Percentiles rank a stretch among this genome's conserved stretches.
phyloP scores from a whole-genome alignment of 2,888 invertebrate genomes.

The Marasmarcha lunaedactyla region DNA sequence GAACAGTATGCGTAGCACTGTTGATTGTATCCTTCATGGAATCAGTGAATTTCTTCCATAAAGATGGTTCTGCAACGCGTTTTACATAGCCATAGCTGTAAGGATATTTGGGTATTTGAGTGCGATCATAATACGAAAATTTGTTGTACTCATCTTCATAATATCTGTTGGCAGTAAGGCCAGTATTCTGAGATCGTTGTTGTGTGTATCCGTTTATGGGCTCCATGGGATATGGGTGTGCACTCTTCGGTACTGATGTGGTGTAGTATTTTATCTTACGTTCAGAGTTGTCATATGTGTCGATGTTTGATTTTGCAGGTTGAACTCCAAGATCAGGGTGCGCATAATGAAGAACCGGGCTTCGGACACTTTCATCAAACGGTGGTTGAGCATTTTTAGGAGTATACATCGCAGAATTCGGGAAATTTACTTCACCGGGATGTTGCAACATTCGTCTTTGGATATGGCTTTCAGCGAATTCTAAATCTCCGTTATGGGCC shows the following conservation, averaged over 20 bases:
- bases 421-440: constrained; percentile 74
- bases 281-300: constrained; percentile 37
- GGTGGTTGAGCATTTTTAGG: constrained; percentile 71
- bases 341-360: constrained; percentile 83
- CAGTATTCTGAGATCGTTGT: constrained; percentile 47
- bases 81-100: constrained; percentile 74
- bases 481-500: constrained; percentile 54
- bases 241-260: constrained; percentile 63
- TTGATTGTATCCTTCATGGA: constrained; percentile 79
- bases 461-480: constrained; percentile 68
- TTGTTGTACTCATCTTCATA: constrained; percentile 65
- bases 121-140: constrained; percentile 68
- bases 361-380: constrained; percentile 78
- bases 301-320: constrained; percentile 72
- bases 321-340: constrained; percentile 85
- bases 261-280: constrained; percentile 62
- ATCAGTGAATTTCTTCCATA: constrained; percentile 81
- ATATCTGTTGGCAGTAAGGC: constrained; percentile 45
- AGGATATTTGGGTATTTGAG: constrained; percentile 62
- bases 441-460: constrained; percentile 80
- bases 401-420: constrained; percentile 75
- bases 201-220: constrained; percentile 51
- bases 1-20: constrained; percentile 77
- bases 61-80: constrained; percentile 70
- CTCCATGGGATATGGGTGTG: constrained; percentile 70